Base-by-base conservation (phyloP, 92 coral and sea anemone species). In the Paragorgia papillata region DNA sequence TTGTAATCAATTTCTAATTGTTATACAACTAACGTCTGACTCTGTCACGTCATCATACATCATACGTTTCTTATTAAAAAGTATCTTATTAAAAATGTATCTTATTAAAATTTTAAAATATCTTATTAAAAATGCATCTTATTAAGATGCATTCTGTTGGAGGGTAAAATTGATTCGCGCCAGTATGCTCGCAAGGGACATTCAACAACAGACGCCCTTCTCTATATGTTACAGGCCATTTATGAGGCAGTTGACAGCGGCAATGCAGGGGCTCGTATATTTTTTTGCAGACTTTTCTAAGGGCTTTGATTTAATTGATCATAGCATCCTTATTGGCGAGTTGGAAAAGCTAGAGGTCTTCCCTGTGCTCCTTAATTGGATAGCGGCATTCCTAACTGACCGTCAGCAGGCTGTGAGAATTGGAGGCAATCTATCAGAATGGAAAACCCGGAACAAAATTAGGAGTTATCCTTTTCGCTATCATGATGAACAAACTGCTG, bases 301-400 rank as follows among this genome's bases (percentile, higher is more conserved):
- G 19, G 84, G 82, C 8, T 86, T 75, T 48, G 82, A 82, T 44
- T 54, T 82, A 35, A 86, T 86, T 9, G 83, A 81, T 66, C 87
- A 83, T 27, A 76, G 37, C 22, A 69, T 81, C 20, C 79, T 75
- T 1, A 19, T 81, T 39, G 17, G 55, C 81, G 86, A 75, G 20
- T 50, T 86, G 29, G 25, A 33, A 49, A 17, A 9, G 4, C 35
- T 78, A 20, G 28, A 60, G 17, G 57, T 86, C 40, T 25, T 49
- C 46, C 74, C 57, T 15, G 41, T 64, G 19, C 43, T 87, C 12
- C 7, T 83, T 60, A 21, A 30, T 81, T 79, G 90, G 87, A 82
- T 66, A 21, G 56, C 9, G 20, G 80, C 74, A 1, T 82, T 86
- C 44, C 68, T 86, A 18, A 19, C 86, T 30, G 35, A 77, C 20